Base-by-base conservation (phyloP, 2,888 invertebrate genomes). In the Callimorpha dominula region DNA sequence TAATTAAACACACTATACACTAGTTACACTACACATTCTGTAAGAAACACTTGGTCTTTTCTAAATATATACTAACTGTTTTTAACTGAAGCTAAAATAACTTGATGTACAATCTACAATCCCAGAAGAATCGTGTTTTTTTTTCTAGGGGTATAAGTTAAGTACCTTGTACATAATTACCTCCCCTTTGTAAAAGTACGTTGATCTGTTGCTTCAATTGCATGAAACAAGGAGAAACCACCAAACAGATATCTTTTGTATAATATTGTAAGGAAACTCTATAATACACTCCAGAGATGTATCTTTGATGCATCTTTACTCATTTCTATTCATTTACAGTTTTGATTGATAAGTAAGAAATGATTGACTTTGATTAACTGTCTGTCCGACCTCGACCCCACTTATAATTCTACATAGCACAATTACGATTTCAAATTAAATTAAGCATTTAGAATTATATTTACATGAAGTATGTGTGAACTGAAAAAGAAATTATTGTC, bases 331-430 rank as follows among this genome's bases (percentile, higher is more conserved):
- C 15, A 49, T 52, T 68, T 46, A 14, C 62, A 71, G 20, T 63
- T 74, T 71, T 68, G 49, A 76, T 76, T 74, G 70, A 73, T 72
- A 72, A 64, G 66, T 66, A 65, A 73, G 17, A 20, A 69, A 75
- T 81, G 67, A 80, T 72, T 78, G 75, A 80, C 72, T 75, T 52
- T 72, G 78, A 73, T 81, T 71, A 63, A 49, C 43, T 66, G 46
- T 73, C 46, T 46, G 52, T 66, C 14, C 4, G 63, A 78, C 73
- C 84, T 71, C 76, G 54, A 73, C 66, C 78, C 71, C 40, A 4
- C 14, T 60, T 60, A 60, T 52, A 46, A 50, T 60, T 49, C 69
- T 80, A 70, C 74, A 11, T 4, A 65, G 40, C 17, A 31, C 9
- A 31, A 50, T 65, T 50, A 50, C 31, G 31, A 17, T 65, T 17